A percentile compares a stretch with the other conserved stretches of the same genome.
These are phyloP conservation scores for Sebastes melanostomus DNA, from an alignment of 2,797 vertebrate genomes.

Conservation along the genomic window DNA sequence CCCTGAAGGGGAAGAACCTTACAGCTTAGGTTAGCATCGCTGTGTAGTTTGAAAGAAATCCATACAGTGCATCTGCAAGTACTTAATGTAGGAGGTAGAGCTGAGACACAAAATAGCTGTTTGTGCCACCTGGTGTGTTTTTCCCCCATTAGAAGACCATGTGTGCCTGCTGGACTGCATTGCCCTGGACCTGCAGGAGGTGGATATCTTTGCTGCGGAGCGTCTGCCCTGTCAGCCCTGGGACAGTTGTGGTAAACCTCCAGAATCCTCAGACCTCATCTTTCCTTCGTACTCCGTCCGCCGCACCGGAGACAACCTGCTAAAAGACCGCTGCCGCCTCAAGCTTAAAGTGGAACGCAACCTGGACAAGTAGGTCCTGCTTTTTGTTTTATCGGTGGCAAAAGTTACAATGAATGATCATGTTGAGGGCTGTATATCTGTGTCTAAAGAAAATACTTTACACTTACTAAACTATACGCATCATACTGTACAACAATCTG, in stretches of 20 bases:
- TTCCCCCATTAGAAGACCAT: constrained; percentile 81
- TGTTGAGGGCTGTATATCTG: background rate
- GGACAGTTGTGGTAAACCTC: constrained; percentile 66
- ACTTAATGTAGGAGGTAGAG: background rate
- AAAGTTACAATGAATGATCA: background rate
- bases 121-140: background rate
- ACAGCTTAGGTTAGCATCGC: constrained; percentile 76
- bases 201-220: constrained; percentile 95
- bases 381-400: too few species aligned
- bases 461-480: background rate
- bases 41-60: background rate
- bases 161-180: constrained; percentile 95
- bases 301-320: constrained; percentile 89
- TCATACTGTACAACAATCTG: background rate
- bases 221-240: constrained; percentile 78
- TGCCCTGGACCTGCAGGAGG: constrained; percentile 93
- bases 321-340: constrained; percentile 91
- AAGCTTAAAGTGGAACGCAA: constrained; percentile 95
- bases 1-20: constrained; percentile 31
- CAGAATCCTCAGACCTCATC: constrained; percentile 79
- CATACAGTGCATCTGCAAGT: background rate
- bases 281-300: constrained; percentile 91
- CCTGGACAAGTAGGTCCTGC: constrained; percentile 87
- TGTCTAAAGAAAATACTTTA: background rate
- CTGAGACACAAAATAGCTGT: background rate